Base-by-base conservation (phyloP, 2,113 vertebrate species). In the Alouatta palliata region DNA sequence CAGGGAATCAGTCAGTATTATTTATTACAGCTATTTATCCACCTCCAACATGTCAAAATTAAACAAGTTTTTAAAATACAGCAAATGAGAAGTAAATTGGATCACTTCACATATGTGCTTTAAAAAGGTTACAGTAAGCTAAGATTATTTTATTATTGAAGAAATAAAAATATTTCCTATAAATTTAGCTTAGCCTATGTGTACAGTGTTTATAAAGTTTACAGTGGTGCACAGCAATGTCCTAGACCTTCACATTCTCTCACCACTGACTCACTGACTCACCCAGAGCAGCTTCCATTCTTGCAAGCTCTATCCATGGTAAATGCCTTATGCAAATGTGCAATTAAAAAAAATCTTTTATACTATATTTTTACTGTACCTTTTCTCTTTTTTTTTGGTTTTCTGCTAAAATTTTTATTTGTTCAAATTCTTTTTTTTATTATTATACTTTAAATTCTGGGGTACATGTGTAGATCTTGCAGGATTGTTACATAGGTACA, bases 211-310 rank as follows among this genome's bases (percentile, higher is more conserved):
- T 17, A 17, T 47, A 32, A 30, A 47, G 75, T 77, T 27, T 30
- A 17, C 16, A 5, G 75, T 19, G 1, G 43, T 1, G 2, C 8
- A 32, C 8, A 47, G 75, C 16, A 2, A 47, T 27, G 2, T 9
- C 43, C 4, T 47, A 45, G 13, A 43, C 73, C 73, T 30, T 76
- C 73, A 16, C 70, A 16, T 3, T 8, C 25, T 17, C 73, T 27
- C 16, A 4, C 75, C 27, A 10, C 43, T 47, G 8, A 47, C 23
- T 12, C 70, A 37, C 37, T 16, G 40, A 75, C 75, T 77, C 25
- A 75, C 16, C 14, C 43, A 32, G 75, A 47, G 16, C 27, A 47
- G 32, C 43, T 32, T 47, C 71, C 27, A 47, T 43, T 47, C 43
- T 43, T 2, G 3, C 43, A 47, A 30, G 14, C 14, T 76, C 75